phyloP scores from a whole-genome alignment of 2,888 invertebrate species.

The Stegana nigrithorax region DNA sequence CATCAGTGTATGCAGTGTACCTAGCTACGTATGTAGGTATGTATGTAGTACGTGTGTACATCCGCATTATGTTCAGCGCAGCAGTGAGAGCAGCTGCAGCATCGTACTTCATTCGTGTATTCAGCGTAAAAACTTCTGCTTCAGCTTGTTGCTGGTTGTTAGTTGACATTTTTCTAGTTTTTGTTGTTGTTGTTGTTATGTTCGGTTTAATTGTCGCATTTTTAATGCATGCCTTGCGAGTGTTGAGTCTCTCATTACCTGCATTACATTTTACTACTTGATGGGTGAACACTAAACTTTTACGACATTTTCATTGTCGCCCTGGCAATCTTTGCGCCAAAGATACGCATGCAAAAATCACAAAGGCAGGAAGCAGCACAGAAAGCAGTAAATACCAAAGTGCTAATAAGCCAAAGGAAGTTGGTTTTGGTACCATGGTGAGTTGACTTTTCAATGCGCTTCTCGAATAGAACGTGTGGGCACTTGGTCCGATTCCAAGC shows the following conservation, averaged over 20 bases:
- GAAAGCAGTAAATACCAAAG: background rate
- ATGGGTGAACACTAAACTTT: background rate
- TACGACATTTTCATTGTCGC: slow-evolving; percentile 13
- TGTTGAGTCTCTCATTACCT: slow-evolving; percentile 35
- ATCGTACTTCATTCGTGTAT: no score
- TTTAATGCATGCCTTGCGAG: slow-evolving; percentile 40
- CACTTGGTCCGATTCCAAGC: no score
- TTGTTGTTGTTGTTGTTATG: slow-evolving; percentile 40
- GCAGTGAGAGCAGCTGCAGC: no score
- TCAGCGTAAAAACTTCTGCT: no score
- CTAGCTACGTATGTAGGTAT: no score
- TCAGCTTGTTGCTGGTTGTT: background rate
- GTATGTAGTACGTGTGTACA: no score
- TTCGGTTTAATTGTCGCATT: slow-evolving; percentile 57
- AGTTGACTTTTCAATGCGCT: background rate
- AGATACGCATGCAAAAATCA: background rate
- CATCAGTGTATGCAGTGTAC: no score
- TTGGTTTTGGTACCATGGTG: background rate
- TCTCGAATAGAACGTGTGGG: no score
- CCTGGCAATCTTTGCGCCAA: slow-evolving; percentile 1
- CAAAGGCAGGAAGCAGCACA: background rate
- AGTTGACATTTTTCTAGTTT: slow-evolving; percentile 5
- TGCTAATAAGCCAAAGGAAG: background rate
- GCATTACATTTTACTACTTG: background rate
- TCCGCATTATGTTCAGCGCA: no score